phyloP scores from a whole-genome alignment of 2,888 invertebrate genomes.

The Noctua pronuba region DNA sequence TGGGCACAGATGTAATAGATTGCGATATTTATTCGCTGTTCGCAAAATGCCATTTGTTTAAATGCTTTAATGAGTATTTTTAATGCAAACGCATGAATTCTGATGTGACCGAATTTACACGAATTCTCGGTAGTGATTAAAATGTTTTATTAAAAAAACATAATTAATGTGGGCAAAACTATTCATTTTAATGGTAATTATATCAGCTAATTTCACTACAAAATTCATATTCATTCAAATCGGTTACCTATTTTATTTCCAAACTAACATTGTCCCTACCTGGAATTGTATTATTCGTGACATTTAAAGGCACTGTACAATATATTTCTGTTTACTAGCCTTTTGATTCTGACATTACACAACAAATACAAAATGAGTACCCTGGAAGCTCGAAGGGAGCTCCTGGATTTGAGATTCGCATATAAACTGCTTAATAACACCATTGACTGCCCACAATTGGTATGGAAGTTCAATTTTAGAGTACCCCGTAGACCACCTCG shows the following conservation, averaged over 20 bases:
- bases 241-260: not conserved
- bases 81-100: constrained; percentile 4
- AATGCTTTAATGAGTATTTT: constrained; percentile 9
- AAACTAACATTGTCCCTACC: not conserved
- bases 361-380: too few relatives aligned
- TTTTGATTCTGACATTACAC: not conserved
- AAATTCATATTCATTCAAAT: not conserved
- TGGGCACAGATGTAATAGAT: constrained; percentile 67
- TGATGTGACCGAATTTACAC: not conserved
- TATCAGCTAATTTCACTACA: not conserved
- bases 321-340: not conserved
- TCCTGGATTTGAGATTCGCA: too few relatives aligned
- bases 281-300: not conserved
- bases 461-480: too few relatives aligned
- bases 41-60: constrained; percentile 25
- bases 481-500: too few relatives aligned
- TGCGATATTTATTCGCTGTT: constrained; percentile 50
- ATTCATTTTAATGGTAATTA: not conserved
- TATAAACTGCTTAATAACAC: too few relatives aligned
- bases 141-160: not conserved
- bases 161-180: not conserved
- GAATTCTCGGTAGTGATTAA: not conserved
- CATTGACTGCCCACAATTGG: too few relatives aligned
- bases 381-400: too few relatives aligned
- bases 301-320: not conserved